Evolutionary conservation across 1,140 invertebrate genomes (phyloP).

Genomic region (Aphaenogaster ashmeadi): DNA sequence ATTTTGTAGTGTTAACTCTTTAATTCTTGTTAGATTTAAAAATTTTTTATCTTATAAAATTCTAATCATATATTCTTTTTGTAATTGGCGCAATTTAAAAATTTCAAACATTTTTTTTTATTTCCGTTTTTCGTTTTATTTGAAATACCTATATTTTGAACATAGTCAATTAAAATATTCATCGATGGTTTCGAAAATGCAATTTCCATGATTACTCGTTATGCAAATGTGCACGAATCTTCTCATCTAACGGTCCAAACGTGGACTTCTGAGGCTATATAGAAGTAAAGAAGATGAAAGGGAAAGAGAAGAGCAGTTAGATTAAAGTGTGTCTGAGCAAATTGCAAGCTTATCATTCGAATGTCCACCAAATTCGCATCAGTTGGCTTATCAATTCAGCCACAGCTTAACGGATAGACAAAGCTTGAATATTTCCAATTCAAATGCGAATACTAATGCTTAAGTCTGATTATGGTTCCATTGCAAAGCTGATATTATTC

Average conservation of each 20-base stretch:
- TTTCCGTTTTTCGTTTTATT: not conserved
- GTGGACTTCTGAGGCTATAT: not conserved
- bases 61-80: too few relatives aligned
- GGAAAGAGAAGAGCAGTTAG: not conserved
- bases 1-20: too few relatives aligned
- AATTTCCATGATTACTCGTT: slow-evolving; percentile 32
- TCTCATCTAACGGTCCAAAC: not conserved
- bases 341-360: slow-evolving; percentile 19
- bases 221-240: not conserved
- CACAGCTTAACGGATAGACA: slow-evolving; percentile 10
- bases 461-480: slow-evolving; percentile 35
- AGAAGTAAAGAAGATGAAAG: slow-evolving; percentile 1
- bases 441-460: slow-evolving; percentile 27
- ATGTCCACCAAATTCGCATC: slow-evolving; percentile 11
- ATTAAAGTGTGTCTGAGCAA: not conserved
- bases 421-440: slow-evolving; percentile 22
- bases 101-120: too few relatives aligned
- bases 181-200: not conserved
- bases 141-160: not conserved
- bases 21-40: too few relatives aligned
- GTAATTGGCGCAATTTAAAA: too few relatives aligned
- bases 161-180: not conserved
- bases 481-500: not conserved
- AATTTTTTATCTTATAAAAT: too few relatives aligned
- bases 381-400: slow-evolving; percentile 1